Evolutionary conservation across 2,113 vertebrate species (phyloP), one percentile per base, ranked within the genome.

Genomic region (Galeopterus variegatus): DNA sequence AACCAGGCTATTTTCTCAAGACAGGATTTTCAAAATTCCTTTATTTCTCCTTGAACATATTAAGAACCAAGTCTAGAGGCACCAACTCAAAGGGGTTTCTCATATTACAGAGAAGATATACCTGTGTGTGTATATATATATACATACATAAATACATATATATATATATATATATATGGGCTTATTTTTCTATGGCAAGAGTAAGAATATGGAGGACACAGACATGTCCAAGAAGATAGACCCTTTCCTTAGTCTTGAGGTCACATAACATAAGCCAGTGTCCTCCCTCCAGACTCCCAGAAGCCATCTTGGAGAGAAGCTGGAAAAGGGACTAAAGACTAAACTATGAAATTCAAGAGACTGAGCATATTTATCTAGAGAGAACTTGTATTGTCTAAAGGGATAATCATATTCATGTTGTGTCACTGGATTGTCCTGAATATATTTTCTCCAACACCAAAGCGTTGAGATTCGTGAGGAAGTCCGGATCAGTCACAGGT

Each of bases 1-100:
- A 90, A 54, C 18, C 28, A 72, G n/a, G 77, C 56, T 80, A 41
- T 86, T 73, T 93, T 80, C 65, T 94, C 58, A 60, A 88, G 54
- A 33, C 1, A 28, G 52, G 2, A 72, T 52, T 87, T 87, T 70
- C 41, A 65, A 62, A 33, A 64, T 79, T 76, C n/a, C 15, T 70
- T 90, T 77, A 33, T 85, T 82, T 65, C 41, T 6, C 31, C 33
- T 67, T 80, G 72, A 67, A 64, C 31, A 60, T 50, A 28, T 28
- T 36, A 64, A 85, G 17, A 88, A 69, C 31, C 50, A 67, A 93
- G 41, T 58, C 33, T 77, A 41, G 13, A 73, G 69, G 45, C 19
- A 54, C 33, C n/a, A 64, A 64, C 21, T 64, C 62, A 62, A 62
- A 62, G n/a, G 23, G 8, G 77, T 93, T 28, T 54, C 33, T 84